Percentiles rank a stretch among this genome's conserved stretches.
Evolutionary conservation across 2,888 invertebrate species (phyloP).

Genomic region (Acanthacorydalis orientalis): DNA sequence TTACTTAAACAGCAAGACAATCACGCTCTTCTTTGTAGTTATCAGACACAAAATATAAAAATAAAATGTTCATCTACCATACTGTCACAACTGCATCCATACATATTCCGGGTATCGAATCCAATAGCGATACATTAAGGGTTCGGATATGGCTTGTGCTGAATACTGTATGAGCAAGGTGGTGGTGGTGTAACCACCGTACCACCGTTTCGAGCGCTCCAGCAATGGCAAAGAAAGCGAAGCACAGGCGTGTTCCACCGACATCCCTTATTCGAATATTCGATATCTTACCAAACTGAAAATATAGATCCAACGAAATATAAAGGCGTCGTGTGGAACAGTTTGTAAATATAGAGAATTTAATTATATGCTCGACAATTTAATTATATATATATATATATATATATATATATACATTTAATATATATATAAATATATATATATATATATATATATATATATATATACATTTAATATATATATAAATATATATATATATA

Average conservation of each 20-base stretch:
- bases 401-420: neutral
- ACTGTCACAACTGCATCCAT: neutral
- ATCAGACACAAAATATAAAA: too few relatives aligned
- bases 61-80: too few relatives aligned
- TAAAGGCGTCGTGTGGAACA: neutral
- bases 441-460: conserved; percentile 1
- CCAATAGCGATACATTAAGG: conserved; percentile 4
- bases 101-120: conserved; percentile 2
- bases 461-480: neutral
- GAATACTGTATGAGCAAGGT: conserved; percentile 20
- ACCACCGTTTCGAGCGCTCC: neutral
- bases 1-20: too few relatives aligned
- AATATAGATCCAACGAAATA: neutral
- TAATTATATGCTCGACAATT: neutral
- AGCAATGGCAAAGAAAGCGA: neutral
- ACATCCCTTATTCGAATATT: conserved; percentile 4
- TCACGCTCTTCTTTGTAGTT: too few relatives aligned
- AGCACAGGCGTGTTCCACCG: neutral
- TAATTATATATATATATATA: neutral
- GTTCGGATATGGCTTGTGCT: conserved; percentile 18
- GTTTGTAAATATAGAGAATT: neutral
- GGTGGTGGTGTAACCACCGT: neutral
- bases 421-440: conserved; percentile 1
- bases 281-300: conserved; percentile 1
- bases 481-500: too few relatives aligned